Conservation (phyloP, 1,140 invertebrate genomes). For the Monomorium pharaonis region DNA sequence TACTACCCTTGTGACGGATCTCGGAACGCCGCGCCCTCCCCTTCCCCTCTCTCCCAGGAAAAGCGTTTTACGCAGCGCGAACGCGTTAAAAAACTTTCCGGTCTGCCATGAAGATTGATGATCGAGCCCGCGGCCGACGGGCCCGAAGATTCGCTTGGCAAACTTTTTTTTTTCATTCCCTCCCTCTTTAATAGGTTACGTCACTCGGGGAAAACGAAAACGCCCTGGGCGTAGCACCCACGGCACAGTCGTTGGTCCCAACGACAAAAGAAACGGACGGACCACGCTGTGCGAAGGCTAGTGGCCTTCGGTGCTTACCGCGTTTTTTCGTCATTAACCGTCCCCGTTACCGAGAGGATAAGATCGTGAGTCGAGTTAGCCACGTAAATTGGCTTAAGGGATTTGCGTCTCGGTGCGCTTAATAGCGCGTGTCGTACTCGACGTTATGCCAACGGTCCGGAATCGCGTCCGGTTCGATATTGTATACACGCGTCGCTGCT, state of each 20-base stretch:
- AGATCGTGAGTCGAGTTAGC: constrained; percentile 69
- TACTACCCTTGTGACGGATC: constrained; percentile 32
- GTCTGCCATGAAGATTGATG: constrained; percentile 62
- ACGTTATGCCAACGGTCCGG: constrained; percentile 33
- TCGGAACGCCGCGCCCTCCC: background rate
- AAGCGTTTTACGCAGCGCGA: constrained; percentile 41
- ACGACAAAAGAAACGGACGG: constrained; percentile 30
- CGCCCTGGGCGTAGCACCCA: background rate
- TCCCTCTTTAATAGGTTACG: constrained; percentile 54
- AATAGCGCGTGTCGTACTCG: constrained; percentile 71
- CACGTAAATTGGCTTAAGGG: constrained; percentile 82
- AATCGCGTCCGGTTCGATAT: constrained; percentile 35
- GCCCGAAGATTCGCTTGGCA: constrained; percentile 36
- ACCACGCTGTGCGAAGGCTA: background rate
- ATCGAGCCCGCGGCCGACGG: constrained; percentile 34
- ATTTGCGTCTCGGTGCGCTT: constrained; percentile 76
- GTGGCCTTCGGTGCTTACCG: constrained; percentile 31
- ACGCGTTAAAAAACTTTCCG: constrained; percentile 35
- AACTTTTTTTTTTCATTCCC: constrained; percentile 42
- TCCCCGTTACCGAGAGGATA: constrained; percentile 60
- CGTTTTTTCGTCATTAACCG: constrained; percentile 69
- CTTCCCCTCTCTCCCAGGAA: background rate
- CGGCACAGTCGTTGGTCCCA: constrained; percentile 32
- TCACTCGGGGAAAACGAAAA: constrained; percentile 53
- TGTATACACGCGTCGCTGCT: constrained; percentile 18